Conservation (phyloP, 2,888 invertebrate species). For the Melipona bicolor region DNA sequence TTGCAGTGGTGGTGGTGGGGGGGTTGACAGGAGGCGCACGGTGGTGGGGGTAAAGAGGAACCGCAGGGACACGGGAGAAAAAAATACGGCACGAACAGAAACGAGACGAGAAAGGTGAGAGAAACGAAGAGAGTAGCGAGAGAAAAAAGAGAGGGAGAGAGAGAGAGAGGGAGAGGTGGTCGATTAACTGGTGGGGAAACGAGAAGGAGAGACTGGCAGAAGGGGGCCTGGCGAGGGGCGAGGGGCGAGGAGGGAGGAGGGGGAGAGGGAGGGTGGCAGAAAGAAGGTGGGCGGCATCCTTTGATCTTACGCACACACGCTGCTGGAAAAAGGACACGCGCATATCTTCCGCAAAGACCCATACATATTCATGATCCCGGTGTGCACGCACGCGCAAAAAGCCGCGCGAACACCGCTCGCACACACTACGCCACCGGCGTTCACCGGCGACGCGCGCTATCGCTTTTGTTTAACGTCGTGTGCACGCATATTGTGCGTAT, state of each 20-base stretch:
- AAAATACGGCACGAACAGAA: slow-evolving; percentile 16
- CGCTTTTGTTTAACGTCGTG: slow-evolving; percentile 73
- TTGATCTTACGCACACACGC: slow-evolving; percentile 78
- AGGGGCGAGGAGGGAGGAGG: too few species aligned
- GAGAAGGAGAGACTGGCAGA: slow-evolving; percentile 20
- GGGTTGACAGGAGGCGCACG: not conserved
- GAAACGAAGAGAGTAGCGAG: slow-evolving; percentile 28
- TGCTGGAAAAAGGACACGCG: slow-evolving; percentile 74
- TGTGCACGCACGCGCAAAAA: slow-evolving; percentile 61
- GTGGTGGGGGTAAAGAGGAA: slow-evolving; percentile 28
- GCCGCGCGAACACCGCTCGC: slow-evolving; percentile 34
- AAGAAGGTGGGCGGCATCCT: slow-evolving; percentile 77
- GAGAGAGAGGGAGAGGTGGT: slow-evolving; percentile 12
- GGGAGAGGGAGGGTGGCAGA: slow-evolving; percentile 62
- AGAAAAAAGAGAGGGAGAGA: slow-evolving; percentile 41
- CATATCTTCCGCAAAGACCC: slow-evolving; percentile 71
- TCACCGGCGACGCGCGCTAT: slow-evolving; percentile 8
- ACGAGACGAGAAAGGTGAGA: slow-evolving; percentile 15
- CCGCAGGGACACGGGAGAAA: slow-evolving; percentile 14
- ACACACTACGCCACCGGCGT: slow-evolving; percentile 4
- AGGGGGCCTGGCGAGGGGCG: not conserved
- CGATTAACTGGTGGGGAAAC: slow-evolving; percentile 32
- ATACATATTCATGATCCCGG: slow-evolving; percentile 72
- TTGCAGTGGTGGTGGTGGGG: slow-evolving; percentile 12
- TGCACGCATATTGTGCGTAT: slow-evolving; percentile 76